Evolutionary conservation across 2,797 vertebrate genomes (phyloP), one percentile per base, ranked within the genome.

Genomic region (Parambassis ranga): DNA sequence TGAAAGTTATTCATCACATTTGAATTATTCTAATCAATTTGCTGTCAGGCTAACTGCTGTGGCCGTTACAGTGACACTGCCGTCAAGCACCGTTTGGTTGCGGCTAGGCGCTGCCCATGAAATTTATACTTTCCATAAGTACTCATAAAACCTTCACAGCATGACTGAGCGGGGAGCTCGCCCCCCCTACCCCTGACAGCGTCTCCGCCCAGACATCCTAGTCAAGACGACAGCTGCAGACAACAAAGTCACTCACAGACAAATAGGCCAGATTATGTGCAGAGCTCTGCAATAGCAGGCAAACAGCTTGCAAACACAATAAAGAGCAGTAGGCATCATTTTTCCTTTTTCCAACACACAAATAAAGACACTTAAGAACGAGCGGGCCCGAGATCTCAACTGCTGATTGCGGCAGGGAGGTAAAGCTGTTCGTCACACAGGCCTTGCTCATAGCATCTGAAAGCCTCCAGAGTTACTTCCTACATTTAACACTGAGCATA

Each of bases 1-100:
- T 96, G 95, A 96, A 95, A 95, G 91, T 92, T 95, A 94, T 96
- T 94, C 94, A 95, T 97, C 95, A 96, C 93, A 92, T 91, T 94
- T 94, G 94, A 95, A 94, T 92, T 93, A 94, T 95, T 96, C 95
- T 95, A 94, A 96, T 97, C 94, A 95, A 94, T 95, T 96, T 94
- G 91, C 94, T 95, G 94, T 95, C 95, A 94, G 92, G 93, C 93
- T 94, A 95, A 94, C 93, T 93, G 94, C 86, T 70, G 75, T 64
- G 91, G 93, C 92, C 75, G 83, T 91, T 91, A 94, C 92, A 94
- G 92, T 93, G 93, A 93, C 89, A 89, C 93, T 86, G 85, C 80
- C 85, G 91, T 93, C 91, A 89, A 93, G 91, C 87, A 88, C 91
- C 93, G 80, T 94, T 94, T 94, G 95, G 93, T 93, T 94, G 95